These are phyloP conservation scores for Erebia palarica DNA, from an alignment of 2,888 invertebrate genomes.

Conservation along the genomic window DNA sequence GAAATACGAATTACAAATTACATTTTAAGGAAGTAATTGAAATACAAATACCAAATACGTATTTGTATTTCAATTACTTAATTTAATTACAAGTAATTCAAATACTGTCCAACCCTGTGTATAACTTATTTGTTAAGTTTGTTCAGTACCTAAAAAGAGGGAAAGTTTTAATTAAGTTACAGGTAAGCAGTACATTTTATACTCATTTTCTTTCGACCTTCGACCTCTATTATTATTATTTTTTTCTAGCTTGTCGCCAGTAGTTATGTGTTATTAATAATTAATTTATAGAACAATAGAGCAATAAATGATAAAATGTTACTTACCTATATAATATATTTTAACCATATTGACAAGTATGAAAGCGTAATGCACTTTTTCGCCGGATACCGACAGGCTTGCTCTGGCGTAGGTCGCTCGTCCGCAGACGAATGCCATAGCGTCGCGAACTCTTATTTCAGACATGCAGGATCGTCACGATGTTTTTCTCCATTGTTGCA, in stretches of 20 bases:
- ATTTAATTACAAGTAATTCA: no score
- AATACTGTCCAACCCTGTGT: no score
- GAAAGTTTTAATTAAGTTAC: no score
- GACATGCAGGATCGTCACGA: conserved; percentile 37
- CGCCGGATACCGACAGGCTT: conserved; percentile 8
- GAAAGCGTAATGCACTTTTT: conserved; percentile 14
- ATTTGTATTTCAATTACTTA: no score
- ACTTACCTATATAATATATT: conserved; percentile 7
- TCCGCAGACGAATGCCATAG: conserved; percentile 15
- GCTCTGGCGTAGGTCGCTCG: conserved; percentile 19
- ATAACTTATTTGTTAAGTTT: no score
- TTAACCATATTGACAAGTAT: not conserved
- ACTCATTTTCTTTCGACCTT: no score
- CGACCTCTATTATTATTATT: not conserved
- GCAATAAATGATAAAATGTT: not conserved
- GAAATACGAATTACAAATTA: no score
- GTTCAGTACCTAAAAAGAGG: no score
- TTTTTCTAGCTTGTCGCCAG: not conserved
- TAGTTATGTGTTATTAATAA: no score
- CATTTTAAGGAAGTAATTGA: no score
- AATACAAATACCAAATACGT: no score
- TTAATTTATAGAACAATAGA: not conserved
- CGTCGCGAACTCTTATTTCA: conserved; percentile 31
- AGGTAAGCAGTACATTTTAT: no score
- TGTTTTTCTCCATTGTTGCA: conserved; percentile 8